Percentiles rank a stretch among this genome's conserved stretches.
Conservation (phyloP, 1,140 invertebrate species). For the Drepana arcuata region DNA sequence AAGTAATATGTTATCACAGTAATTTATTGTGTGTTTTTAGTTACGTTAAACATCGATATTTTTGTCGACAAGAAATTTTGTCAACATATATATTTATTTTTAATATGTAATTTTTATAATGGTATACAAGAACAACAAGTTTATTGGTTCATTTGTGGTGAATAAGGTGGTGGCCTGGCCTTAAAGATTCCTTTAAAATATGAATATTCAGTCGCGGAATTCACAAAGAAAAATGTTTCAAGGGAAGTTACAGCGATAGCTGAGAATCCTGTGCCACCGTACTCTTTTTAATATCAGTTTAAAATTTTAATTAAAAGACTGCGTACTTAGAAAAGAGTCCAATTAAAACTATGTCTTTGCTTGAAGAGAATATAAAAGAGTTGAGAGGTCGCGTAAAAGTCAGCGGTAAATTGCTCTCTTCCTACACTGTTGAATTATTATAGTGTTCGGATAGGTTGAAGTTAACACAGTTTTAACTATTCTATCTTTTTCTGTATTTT, state of each 20-base stretch:
- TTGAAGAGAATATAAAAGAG: slow-evolving; percentile 29
- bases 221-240: slow-evolving; percentile 1
- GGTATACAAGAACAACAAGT: too few relatives aligned
- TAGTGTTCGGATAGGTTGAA: neutral
- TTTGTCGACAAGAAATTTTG: too few relatives aligned
- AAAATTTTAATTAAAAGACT: slow-evolving; percentile 50
- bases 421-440: slow-evolving; percentile 17
- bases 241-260: slow-evolving; percentile 24
- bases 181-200: too few relatives aligned
- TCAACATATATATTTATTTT: too few relatives aligned
- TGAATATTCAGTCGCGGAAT: too few relatives aligned
- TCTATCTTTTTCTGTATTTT: too few relatives aligned
- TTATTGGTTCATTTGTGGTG: too few relatives aligned
- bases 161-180: too few relatives aligned
- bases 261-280: slow-evolving; percentile 19
- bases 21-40: too few relatives aligned
- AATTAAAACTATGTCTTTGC: slow-evolving; percentile 55
- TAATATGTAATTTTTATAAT: too few relatives aligned
- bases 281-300: slow-evolving; percentile 44
- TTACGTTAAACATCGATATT: too few relatives aligned
- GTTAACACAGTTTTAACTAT: neutral
- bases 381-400: slow-evolving; percentile 27
- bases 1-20: too few relatives aligned
- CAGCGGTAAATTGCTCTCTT: slow-evolving; percentile 27
- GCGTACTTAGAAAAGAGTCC: slow-evolving; percentile 36